These are phyloP conservation scores for Scaptomyza tumidula DNA, from an alignment of 2,888 invertebrate species.

Conservation along the genomic window DNA sequence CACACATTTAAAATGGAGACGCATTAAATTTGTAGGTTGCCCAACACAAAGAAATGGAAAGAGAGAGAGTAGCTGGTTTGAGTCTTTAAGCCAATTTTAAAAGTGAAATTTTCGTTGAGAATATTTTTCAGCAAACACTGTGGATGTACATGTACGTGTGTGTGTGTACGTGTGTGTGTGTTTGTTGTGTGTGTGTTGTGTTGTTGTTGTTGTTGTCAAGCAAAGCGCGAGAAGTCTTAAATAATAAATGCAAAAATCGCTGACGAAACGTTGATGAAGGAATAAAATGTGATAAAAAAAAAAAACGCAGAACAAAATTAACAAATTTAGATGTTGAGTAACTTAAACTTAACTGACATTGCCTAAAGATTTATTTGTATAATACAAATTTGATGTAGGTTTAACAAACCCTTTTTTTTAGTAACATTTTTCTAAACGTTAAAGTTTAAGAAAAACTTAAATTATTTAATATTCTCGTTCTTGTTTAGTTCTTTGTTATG, in stretches of 20 bases:
- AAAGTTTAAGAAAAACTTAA: too few relatives aligned
- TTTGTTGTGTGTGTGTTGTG: neutral
- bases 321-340: too few relatives aligned
- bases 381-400: too few relatives aligned
- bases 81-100: conserved; percentile 61
- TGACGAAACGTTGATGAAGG: too few relatives aligned
- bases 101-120: conserved; percentile 35
- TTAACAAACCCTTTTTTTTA: too few relatives aligned
- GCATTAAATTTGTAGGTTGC: conserved; percentile 32
- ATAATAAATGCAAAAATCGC: neutral
- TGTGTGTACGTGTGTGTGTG: neutral
- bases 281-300: neutral
- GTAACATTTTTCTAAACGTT: too few relatives aligned
- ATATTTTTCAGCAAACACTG: conserved; percentile 12
- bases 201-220: neutral
- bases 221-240: neutral
- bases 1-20: conserved; percentile 13
- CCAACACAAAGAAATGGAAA: neutral
- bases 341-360: too few relatives aligned
- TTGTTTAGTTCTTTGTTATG: neutral
- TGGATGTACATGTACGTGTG: neutral
- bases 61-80: neutral
- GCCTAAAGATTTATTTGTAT: too few relatives aligned
- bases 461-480: neutral
- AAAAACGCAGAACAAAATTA: neutral